Base-by-base conservation (phyloP, 2,888 invertebrate genomes). In the Ormyrus pomaceus region DNA sequence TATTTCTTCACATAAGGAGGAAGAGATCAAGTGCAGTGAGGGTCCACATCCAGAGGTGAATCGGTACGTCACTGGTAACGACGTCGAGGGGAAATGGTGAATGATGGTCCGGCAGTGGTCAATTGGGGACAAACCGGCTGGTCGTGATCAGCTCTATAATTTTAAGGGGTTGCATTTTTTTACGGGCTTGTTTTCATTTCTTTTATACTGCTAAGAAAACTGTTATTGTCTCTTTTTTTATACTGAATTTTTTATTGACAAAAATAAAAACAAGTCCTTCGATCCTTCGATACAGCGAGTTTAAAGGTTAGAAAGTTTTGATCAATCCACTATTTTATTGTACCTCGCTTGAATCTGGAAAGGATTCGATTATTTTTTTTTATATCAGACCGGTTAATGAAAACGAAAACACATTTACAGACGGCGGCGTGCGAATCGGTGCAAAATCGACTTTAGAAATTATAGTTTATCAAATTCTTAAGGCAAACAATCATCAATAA, bases 381-480 rank as follows among this genome's bases (percentile, higher is more conserved):
- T 9, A 34, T 53, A 8, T 74, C 19, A 72, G 70, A 68, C 71
- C 76, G 79, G 81, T 83, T 83, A 83, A 83, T 81, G 64, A 82
- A 80, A 75, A 82, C 74, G 76, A 85, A 83, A 86, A 86, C 85
- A 86, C 86, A 86, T 86, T 84, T 83, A 86, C 84, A 84, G 82
- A 85, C 90, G 91, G 87, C 87, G 84, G 82, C 91, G 91, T 92
- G 91, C 92, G 92, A 92, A 91, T 92, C 92, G 93, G 93, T 93
- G 93, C 93, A 93, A 93, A 93, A 93, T 93, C 93, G 92, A 92
- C 92, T 77, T 77, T 74, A n/a, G 10, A 70, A 51, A 61, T 59
- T 58, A n/a, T 62, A 34, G 5, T 69, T 53, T 70, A 34, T 50
- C 11, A 45, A 58, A 19, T 56, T 74, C 10, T 68, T 10, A 74